These are phyloP conservation scores for Diadegma fenestrale DNA, from an alignment of 2,888 invertebrate genomes.

Conservation along the genomic window DNA sequence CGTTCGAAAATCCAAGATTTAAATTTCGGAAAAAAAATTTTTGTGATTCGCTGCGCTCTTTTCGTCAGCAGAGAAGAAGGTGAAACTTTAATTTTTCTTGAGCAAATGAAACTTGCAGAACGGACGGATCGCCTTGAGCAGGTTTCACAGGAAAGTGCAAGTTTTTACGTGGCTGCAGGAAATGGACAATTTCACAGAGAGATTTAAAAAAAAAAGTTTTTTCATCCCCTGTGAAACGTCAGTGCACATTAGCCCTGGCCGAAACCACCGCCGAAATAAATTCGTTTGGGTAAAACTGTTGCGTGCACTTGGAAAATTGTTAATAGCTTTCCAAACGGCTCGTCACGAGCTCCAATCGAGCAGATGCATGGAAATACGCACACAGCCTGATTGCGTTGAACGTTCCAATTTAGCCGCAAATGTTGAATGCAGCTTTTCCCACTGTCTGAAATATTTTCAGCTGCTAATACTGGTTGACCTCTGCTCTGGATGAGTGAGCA, in stretches of 20 bases:
- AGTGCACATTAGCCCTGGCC: too few species aligned
- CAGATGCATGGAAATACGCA: neutral
- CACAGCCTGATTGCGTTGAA: neutral
- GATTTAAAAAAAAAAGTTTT: neutral
- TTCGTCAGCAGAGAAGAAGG: too few species aligned
- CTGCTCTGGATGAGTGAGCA: neutral
- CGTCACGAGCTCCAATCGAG: neutral
- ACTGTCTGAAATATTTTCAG: neutral
- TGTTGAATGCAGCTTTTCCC: neutral
- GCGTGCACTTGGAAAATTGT: neutral
- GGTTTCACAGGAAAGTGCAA: neutral
- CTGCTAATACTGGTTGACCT: constrained; percentile 4
- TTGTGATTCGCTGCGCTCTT: too few species aligned
- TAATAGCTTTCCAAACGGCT: neutral
- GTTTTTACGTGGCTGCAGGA: neutral
- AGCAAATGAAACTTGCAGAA: too few species aligned
- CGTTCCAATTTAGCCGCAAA: neutral
- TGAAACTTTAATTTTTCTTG: too few species aligned
- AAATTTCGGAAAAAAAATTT: too few species aligned
- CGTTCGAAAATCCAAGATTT: too few species aligned
- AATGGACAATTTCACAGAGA: neutral
- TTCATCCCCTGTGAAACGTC: neutral
- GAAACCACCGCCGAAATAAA: too few species aligned
- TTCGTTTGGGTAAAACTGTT: neutral
- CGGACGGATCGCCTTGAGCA: neutral